A percentile compares a stretch with the other conserved stretches of the same genome.
Conservation (phyloP, 2,113 vertebrate genomes). For the Caretta caretta region DNA sequence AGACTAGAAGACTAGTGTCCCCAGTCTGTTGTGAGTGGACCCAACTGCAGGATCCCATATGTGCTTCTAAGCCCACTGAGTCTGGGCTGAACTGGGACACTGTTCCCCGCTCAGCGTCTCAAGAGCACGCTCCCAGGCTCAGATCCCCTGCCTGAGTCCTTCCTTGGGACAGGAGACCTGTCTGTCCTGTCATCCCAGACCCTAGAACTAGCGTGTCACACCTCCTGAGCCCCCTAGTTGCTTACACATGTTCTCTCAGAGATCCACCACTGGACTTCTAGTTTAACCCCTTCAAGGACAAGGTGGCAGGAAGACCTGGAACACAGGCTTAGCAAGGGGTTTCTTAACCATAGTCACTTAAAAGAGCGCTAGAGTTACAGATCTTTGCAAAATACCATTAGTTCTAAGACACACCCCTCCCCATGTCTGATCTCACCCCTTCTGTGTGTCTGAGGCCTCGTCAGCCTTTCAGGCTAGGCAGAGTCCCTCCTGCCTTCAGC, state of each 20-base stretch:
- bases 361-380: too few relatives aligned
- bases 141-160: too few relatives aligned
- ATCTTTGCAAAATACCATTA: not conserved
- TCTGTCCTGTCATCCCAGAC: not conserved
- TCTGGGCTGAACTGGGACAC: not conserved
- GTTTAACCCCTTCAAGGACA: too few relatives aligned
- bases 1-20: not conserved
- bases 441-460: fast-evolving
- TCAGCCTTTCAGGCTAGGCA: not conserved
- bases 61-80: not conserved
- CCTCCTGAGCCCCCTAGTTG: not conserved
- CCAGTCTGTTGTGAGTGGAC: not conserved
- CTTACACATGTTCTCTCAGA: not conserved
- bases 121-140: too few relatives aligned
- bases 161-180: too few relatives aligned
- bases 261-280: not conserved
- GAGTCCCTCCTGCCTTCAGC: too few relatives aligned
- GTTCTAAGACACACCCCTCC: fast-evolving
- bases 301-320: too few relatives aligned
- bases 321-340: too few relatives aligned
- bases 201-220: too few relatives aligned
- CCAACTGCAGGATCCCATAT: not conserved
- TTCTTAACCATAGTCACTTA: too few relatives aligned
- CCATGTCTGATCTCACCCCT: too few relatives aligned
- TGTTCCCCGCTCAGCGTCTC: not conserved